Evolutionary conservation across 2,113 vertebrate species (phyloP), one percentile per base, ranked within the genome.

Genomic region (Daboia siamensis): DNA sequence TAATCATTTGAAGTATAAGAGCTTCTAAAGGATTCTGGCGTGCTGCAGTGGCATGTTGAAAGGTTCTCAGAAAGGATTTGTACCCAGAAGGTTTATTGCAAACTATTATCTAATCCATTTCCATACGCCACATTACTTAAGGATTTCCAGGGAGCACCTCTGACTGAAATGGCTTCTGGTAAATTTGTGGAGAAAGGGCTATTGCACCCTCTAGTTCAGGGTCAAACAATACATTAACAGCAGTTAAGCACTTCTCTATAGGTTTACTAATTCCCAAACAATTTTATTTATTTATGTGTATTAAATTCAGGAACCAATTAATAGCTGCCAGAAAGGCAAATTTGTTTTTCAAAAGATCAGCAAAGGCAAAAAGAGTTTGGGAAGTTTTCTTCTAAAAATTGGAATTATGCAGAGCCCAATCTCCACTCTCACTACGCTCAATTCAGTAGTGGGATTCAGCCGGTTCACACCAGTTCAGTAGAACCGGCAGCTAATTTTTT

Each of bases 251-350:
- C 96, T 97, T 96, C 94, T 26, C 12, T 17, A 0, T 94, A 0
- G 90, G 92, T 94, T 96, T 97, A 95, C 95, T 95, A 57, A 0
- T 86, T 97, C 96, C 93, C 94, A 93, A 92, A 96, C 97, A 98
- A 92, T 92, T 95, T 96, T 96, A 94, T 96, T 97, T 94, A 88
- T 96, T 97, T 94, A 88, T 93, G 95, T 94, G 93, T 93, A 94
- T 96, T 95, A 95, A 96, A 97, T 93, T 97, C 97, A 97, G 97
- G 97, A 97, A 98, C 97, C 97, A 96, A 97, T 97, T 97, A 97
- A 97, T 96, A 96, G 96, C 61, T 94, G 96, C 97, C 96, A 97
- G 96, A 96, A 97, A 96, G 93, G 91, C 94, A 94, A 93, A 0
- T 87, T 59, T 93, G 95, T 94, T 92, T 95, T 92, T 92, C 95